phyloP scores from a whole-genome alignment of 2,888 invertebrate genomes.

The Plebejus melissa region DNA sequence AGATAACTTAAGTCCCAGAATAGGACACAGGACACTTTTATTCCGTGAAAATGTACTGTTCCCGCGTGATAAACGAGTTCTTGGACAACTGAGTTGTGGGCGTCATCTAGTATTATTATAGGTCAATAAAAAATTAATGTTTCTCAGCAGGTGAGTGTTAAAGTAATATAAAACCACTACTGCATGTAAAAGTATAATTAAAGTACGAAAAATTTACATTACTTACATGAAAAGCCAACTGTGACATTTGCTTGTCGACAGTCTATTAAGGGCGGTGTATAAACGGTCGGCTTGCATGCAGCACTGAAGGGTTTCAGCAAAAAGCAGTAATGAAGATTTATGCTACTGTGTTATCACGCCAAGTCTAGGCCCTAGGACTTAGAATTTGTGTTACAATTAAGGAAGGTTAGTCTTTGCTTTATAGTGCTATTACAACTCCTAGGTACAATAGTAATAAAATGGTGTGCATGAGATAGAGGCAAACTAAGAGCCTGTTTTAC shows the following conservation, averaged over 20 bases:
- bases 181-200: slow-evolving; percentile 19
- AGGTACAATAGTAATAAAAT: too few species aligned
- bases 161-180: neutral
- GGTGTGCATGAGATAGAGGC: too few species aligned
- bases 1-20: too few species aligned
- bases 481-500: too few species aligned
- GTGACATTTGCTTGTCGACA: slow-evolving; percentile 76
- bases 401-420: neutral
- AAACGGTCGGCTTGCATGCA: slow-evolving; percentile 69
- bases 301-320: slow-evolving; percentile 40
- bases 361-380: neutral
- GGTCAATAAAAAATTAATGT: neutral
- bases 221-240: slow-evolving; percentile 46
- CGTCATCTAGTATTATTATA: neutral
- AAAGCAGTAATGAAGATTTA: slow-evolving; percentile 24
- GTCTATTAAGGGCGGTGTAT: slow-evolving; percentile 73
- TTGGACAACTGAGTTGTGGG: neutral
- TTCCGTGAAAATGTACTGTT: too few species aligned
- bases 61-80: too few species aligned
- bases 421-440: too few species aligned
- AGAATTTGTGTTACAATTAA: neutral
- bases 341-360: neutral
- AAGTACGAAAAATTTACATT: slow-evolving; percentile 29
- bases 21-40: too few species aligned
- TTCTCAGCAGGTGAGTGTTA: neutral